Evolutionary conservation across 2,888 invertebrate species (phyloP), one percentile per base, ranked within the genome.

Genomic region (Pseudococcus viburni): DNA sequence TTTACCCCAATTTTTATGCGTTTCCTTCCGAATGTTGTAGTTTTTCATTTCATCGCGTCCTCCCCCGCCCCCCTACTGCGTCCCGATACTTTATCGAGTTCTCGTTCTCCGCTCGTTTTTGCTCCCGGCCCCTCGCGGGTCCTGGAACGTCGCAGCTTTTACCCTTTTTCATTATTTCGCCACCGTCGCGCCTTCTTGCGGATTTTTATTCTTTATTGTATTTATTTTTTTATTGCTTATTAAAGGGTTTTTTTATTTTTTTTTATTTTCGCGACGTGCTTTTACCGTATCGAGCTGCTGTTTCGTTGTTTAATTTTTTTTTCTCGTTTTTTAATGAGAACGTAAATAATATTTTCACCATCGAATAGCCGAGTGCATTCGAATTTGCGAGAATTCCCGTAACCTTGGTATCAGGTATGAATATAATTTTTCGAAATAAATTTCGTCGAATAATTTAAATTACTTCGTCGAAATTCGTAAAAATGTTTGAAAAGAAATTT

Each of bases 1-100:
- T 77, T 80, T 87, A 77, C 87, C 51, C 51, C 80, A 77, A 87
- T 87, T 87, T 80, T 87, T 77, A 51, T 73, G 73, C 77, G 33
- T 87, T 87, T 86, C 73, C 73, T 86, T 86, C 86, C 84, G 77
- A 84, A 19, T 19, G 77, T 77, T 48, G 51, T 48, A 68, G 73
- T 86, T 80, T 77, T 73, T 87, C 80, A 77, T 77, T 51, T 33
- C 77, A 42, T 42, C 42, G 39, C 73, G 26, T 73, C 17, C 26
- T 22, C 73, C 26, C 26, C 73, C 33, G 19, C 73, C 15, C 15
- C 15, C 26, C n/a, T 26, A 9, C 64, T 6, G 19, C 26, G 73
- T 73, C 15, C 4, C 4, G 12, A 33, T 73, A 26, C 73, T 73
- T 33, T 73, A 26, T 73, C 26, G 73, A 33, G 73, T 77, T 26